A percentile compares a stretch with the other conserved stretches of the same genome.
Conservation (phyloP, 1,140 invertebrate genomes). For the Cepaea nemoralis region DNA sequence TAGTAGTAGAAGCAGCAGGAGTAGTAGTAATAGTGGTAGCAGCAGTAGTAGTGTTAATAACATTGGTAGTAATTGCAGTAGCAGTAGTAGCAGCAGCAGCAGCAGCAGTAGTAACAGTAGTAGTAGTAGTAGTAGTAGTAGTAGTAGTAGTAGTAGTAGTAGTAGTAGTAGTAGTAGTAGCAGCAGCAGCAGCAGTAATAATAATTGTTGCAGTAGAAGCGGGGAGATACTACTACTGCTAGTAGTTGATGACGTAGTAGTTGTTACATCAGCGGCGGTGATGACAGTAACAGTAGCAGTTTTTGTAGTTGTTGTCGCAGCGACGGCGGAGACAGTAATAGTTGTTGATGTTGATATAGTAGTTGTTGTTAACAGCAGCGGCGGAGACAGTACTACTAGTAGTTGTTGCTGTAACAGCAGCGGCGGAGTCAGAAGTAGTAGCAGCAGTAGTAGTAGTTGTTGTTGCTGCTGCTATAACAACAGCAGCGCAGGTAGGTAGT, state of each 20-base stretch:
- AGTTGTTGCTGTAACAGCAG: too few relatives aligned
- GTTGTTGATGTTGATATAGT: too few relatives aligned
- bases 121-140: slow-evolving; percentile 36
- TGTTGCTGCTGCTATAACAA: background rate
- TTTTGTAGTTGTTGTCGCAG: background rate
- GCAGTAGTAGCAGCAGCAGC: background rate
- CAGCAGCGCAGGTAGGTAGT: slow-evolving; percentile 1
- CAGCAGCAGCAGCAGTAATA: slow-evolving; percentile 34
- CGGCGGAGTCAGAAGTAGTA: too few relatives aligned
- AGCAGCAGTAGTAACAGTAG: slow-evolving; percentile 25
- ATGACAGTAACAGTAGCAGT: background rate
- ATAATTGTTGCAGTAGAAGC: slow-evolving; percentile 30
- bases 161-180: slow-evolving; percentile 34
- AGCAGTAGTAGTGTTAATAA: too few relatives aligned
- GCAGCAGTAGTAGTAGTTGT: too few relatives aligned
- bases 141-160: slow-evolving; percentile 29
- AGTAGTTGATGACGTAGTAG: slow-evolving; percentile 42
- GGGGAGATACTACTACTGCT: slow-evolving; percentile 33
- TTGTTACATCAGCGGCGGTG: slow-evolving; percentile 15
- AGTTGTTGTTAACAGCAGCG: too few relatives aligned
- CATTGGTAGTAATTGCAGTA: too few relatives aligned
- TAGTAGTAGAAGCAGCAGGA: too few relatives aligned
- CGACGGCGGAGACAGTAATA: background rate
- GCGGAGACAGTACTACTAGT: background rate
- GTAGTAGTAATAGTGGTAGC: too few relatives aligned